Evolutionary conservation across 2,888 invertebrate species (phyloP).

Genomic region (Acleris laterana): DNA sequence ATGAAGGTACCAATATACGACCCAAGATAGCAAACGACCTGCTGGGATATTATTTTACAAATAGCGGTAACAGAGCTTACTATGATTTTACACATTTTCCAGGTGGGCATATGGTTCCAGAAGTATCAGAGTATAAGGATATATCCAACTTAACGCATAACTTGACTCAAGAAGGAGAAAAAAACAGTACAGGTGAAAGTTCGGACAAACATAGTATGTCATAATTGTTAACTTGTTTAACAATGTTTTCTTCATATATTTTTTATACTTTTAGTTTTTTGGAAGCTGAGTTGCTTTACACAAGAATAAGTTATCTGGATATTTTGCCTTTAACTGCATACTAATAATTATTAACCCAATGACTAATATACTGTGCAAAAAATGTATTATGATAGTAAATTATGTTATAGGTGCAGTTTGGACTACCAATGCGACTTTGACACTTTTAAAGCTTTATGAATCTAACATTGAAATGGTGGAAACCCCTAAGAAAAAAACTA

Average conservation of each 20-base stretch:
- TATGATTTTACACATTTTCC: not conserved
- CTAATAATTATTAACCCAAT: no score
- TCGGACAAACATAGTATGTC: constrained; percentile 50
- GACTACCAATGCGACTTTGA: constrained; percentile 55
- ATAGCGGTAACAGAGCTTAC: not conserved
- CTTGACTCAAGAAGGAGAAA: constrained; percentile 33
- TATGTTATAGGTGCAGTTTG: constrained; percentile 57
- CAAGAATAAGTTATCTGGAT: not conserved
- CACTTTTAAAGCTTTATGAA: constrained; percentile 59
- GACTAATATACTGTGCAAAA: no score
- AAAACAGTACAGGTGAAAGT: constrained; percentile 39
- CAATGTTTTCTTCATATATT: not conserved
- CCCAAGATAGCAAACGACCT: not conserved
- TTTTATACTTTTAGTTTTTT: no score
- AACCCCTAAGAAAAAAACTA: constrained; percentile 64
- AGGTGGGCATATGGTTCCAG: constrained; percentile 17
- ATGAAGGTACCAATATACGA: constrained; percentile 19
- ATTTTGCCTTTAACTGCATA: no score
- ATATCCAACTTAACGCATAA: constrained; percentile 16
- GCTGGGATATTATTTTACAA: not conserved
- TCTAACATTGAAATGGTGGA: constrained; percentile 59
- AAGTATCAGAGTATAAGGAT: constrained; percentile 25
- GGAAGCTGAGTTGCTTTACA: not conserved
- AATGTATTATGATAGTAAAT: not conserved
- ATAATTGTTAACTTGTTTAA: not conserved